Percentiles rank a stretch among this genome's conserved stretches.
These are phyloP conservation scores for Acropora yongei DNA, from an alignment of 64 coral and sea anemone species.

Conservation along the genomic window DNA sequence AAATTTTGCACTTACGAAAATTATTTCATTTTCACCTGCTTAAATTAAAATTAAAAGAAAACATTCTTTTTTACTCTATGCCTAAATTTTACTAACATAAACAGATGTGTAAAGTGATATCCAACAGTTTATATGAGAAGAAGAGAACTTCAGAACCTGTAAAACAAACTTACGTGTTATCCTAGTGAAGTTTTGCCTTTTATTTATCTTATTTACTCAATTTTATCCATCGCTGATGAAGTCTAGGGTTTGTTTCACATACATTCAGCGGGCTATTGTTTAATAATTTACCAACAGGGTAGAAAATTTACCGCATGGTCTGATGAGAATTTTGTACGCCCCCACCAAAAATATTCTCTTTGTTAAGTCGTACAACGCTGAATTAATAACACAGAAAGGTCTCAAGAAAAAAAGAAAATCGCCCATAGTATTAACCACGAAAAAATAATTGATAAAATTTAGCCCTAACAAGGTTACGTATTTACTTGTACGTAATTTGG, in stretches of 20 bases:
- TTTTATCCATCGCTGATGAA: background rate
- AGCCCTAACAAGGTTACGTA: background rate
- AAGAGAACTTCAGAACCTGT: too few relatives aligned
- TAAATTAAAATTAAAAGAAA: background rate
- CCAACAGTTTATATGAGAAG: too few relatives aligned
- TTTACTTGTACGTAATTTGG: background rate
- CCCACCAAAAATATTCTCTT: background rate
- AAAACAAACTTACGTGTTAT: background rate
- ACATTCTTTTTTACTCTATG: background rate
- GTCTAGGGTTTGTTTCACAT: constrained; percentile 1
- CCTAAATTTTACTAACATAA: too few relatives aligned
- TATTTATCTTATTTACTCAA: constrained; percentile 10
- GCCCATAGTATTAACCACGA: background rate
- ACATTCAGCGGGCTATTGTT: background rate
- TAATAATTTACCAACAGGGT: background rate
- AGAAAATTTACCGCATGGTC: constrained; percentile 3
- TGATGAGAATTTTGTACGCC: background rate
- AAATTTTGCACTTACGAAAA: background rate
- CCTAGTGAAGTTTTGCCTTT: background rate
- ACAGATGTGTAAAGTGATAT: too few relatives aligned
- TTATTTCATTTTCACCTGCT: background rate
- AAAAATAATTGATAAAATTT: background rate
- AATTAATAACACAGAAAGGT: background rate
- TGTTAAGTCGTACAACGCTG: background rate
- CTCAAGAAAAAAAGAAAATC: background rate